Conservation (phyloP, 2,113 vertebrate species). For the Pelusios castaneus region DNA sequence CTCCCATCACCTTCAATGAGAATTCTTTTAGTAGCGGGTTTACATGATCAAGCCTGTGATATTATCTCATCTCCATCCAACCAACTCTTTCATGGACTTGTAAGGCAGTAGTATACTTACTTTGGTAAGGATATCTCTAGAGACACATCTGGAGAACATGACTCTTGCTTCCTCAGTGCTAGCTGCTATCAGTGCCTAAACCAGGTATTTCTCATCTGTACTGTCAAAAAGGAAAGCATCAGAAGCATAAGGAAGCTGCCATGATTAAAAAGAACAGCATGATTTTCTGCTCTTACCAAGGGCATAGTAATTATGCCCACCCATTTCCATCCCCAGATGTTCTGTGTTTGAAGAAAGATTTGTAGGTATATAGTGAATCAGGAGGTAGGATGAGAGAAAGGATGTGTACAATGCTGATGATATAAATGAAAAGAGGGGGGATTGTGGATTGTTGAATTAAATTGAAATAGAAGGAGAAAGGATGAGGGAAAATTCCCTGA, state of each 20-base stretch:
- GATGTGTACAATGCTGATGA: conserved; percentile 57
- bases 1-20: neutral
- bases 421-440: neutral
- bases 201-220: conserved; percentile 8
- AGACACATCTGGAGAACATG: neutral
- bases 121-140: neutral
- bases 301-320: conserved; percentile 56
- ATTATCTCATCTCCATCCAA: rapidly evolving
- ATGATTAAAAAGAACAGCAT: conserved; percentile 66
- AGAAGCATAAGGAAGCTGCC: conserved; percentile 62
- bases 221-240: conserved; percentile 47
- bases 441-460: neutral
- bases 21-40: neutral
- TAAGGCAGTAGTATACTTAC: neutral
- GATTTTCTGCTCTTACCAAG: conserved; percentile 48
- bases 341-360: conserved; percentile 58
- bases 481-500: neutral
- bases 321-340: conserved; percentile 61
- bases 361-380: conserved; percentile 63
- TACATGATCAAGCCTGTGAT: neutral
- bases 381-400: conserved; percentile 44
- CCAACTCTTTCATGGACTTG: neutral
- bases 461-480: conserved; percentile 50
- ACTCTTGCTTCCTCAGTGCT: neutral
- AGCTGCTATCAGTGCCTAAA: neutral